Base-by-base conservation (phyloP, 2,797 vertebrate genomes). In the Tachyglossus aculeatus region DNA sequence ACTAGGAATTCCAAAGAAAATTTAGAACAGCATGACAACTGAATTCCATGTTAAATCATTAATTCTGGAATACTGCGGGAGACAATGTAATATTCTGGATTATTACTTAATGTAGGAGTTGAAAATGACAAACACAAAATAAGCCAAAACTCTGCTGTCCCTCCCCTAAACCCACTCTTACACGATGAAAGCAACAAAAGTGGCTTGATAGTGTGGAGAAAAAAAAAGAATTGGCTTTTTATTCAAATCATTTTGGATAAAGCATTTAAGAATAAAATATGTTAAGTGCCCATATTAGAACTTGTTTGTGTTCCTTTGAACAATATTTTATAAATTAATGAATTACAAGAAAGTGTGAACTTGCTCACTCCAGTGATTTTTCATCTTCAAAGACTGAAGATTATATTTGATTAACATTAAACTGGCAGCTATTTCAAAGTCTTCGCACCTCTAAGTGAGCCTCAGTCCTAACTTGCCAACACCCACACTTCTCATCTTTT, bases 281-380 rank as follows among this genome's bases (percentile, higher is more conserved):
- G 27, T 25, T 78, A 60, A 57, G 25, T 55, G 41, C 7, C 29
- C 52, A 63, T 5, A 31, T n/a, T 27, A 70, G 67, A 19, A 71
- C 68, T 55, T 41, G 67, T 31, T 64, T n/a, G n/a, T n/a, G n/a
- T n/a, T n/a, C n/a, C n/a, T 71, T 32, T 64, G 21, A 74, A 58
- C 25, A 34, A 56, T 27, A 47, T 25, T 47, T 29, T 29, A 18
- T 55, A n/a, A 63, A 25, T 22, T 57, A 67, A 66, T 15, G 47
- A 57, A 39, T 24, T 71, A 62, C 22, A 63, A 48, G 48, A 65
- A n/a, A 47, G 7, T 40, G 14, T 41, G 27, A 47, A 47, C 22
- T 51, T 37, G 15, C 69, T 65, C 18, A 37, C 43, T 43, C 50
- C 47, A 50, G 31, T 24, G 29, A 27, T 57, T 75, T 70, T 45